These are phyloP conservation scores for Leucoraja ocellata DNA, from an alignment of 2,797 vertebrate species.

Conservation along the genomic window DNA sequence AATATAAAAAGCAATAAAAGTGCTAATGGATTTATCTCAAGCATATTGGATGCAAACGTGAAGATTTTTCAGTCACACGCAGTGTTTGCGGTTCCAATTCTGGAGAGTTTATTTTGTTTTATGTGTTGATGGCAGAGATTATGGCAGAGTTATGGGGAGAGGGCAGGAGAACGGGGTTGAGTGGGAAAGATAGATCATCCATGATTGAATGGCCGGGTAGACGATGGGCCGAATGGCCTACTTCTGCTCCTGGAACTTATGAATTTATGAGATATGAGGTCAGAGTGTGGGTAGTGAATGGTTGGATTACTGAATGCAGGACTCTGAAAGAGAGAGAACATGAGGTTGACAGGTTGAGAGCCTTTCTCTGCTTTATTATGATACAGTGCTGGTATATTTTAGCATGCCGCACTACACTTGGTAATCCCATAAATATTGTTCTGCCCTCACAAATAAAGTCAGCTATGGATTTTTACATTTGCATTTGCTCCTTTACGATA, in stretches of 20 bases:
- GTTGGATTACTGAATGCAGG: neutral
- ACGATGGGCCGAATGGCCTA: no score
- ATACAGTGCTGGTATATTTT: no score
- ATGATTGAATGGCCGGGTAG: no score
- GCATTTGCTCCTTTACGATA: neutral
- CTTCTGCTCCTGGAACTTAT: no score
- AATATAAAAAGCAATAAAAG: neutral
- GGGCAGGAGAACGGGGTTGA: no score
- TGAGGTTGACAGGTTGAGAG: neutral
- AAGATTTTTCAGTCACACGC: neutral
- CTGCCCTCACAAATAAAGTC: neutral
- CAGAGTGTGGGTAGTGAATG: neutral
- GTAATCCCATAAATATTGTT: neutral
- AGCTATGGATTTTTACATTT: neutral
- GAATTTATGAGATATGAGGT: neutral
- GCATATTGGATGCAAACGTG: neutral
- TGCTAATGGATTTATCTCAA: neutral
- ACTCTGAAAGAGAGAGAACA: neutral
- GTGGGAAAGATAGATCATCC: no score
- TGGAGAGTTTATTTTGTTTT: neutral
- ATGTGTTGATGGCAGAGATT: neutral
- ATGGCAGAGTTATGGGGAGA: no score
- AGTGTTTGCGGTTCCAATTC: neutral
- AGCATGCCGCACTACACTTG: neutral
- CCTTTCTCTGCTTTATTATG: neutral